These are phyloP conservation scores for Mylabris phalerata DNA, from an alignment of 1,140 invertebrate species.

Conservation along the genomic window DNA sequence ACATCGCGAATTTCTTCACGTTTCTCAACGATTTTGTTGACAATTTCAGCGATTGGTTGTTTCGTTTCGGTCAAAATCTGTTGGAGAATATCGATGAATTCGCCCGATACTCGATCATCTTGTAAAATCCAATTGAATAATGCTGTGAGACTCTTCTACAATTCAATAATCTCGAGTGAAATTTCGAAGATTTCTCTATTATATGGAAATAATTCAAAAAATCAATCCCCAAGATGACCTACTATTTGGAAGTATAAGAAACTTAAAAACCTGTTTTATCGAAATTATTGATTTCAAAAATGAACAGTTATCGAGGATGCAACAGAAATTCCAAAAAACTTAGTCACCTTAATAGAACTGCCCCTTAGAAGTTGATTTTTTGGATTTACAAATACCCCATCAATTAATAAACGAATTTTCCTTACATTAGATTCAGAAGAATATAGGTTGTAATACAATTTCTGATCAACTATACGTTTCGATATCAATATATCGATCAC, in stretches of 20 bases:
- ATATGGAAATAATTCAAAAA: no score
- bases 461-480: slow-evolving; percentile 1
- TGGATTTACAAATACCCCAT: no score
- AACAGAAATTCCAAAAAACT: no score
- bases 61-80: neutral
- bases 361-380: no score
- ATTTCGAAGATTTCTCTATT: no score
- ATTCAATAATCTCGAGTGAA: neutral
- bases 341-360: no score
- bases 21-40: neutral
- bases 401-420: no score
- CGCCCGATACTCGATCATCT: slow-evolving; percentile 1
- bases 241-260: no score
- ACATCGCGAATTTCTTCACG: neutral
- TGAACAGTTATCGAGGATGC: no score
- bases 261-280: no score
- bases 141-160: neutral
- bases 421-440: neutral
- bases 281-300: no score
- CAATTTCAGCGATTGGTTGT: neutral
- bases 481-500: slow-evolving; percentile 1
- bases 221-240: no score
- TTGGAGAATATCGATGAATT: slow-evolving; percentile 2
- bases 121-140: slow-evolving; percentile 1
- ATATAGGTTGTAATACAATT: neutral